Conservation (phyloP, 2,888 invertebrate genomes). For the Ichneumon xanthorius region DNA sequence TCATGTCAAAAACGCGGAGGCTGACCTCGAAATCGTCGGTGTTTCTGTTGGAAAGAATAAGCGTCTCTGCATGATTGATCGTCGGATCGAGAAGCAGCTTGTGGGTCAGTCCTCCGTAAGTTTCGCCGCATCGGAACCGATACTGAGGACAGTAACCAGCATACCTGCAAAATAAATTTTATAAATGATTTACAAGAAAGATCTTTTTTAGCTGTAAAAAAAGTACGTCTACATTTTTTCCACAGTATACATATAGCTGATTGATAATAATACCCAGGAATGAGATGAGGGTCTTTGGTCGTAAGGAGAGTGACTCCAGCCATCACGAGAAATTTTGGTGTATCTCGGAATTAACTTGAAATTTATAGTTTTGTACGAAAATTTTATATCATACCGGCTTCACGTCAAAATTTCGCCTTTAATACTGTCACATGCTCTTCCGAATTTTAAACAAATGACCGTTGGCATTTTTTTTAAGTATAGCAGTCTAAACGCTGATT, state of each 20-base stretch:
- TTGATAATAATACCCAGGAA: slow-evolving; percentile 89
- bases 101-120: slow-evolving; percentile 89
- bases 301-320: slow-evolving; percentile 77
- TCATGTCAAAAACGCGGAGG: background rate
- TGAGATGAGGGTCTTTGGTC: slow-evolving; percentile 90
- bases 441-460: slow-evolving; percentile 58
- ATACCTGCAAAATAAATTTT: slow-evolving; percentile 86
- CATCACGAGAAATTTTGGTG: slow-evolving; percentile 63
- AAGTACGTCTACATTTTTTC: slow-evolving; percentile 48
- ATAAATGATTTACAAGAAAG: background rate
- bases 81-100: slow-evolving; percentile 91
- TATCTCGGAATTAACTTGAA: slow-evolving; percentile 49
- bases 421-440: slow-evolving; percentile 28
- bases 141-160: slow-evolving; percentile 92
- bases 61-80: slow-evolving; percentile 90
- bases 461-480: background rate
- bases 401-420: slow-evolving; percentile 50
- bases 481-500: background rate
- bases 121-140: slow-evolving; percentile 90
- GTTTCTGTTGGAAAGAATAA: slow-evolving; percentile 88
- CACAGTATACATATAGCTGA: slow-evolving; percentile 20
- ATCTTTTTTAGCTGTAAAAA: slow-evolving; percentile 17
- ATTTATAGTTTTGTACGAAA: slow-evolving; percentile 40
- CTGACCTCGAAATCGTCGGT: slow-evolving; percentile 88
- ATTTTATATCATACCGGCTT: background rate